phyloP scores from a whole-genome alignment of 2,888 invertebrate genomes.

The Adelognathus sp. region DNA sequence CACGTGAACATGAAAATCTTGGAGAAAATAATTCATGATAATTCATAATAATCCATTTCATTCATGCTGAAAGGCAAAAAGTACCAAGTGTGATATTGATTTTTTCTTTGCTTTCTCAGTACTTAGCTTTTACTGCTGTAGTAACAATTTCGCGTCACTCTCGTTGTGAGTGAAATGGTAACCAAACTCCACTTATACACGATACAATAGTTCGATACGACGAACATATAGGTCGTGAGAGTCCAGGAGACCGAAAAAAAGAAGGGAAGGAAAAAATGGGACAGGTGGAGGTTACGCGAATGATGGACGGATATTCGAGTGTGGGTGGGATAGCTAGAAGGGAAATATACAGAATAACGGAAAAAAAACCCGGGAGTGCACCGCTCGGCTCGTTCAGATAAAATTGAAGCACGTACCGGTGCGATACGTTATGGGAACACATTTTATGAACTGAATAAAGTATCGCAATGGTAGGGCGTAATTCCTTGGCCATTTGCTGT shows the following conservation, averaged over 20 bases:
- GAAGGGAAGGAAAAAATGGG: background rate
- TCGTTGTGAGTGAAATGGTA: too few species aligned
- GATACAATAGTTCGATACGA: conserved; percentile 12
- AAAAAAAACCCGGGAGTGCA: conserved; percentile 18
- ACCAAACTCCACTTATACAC: background rate
- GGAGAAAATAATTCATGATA: too few species aligned
- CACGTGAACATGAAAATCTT: too few species aligned
- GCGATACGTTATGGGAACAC: conserved; percentile 74
- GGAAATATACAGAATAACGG: conserved; percentile 22
- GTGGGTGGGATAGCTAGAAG: background rate
- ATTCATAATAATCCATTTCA: too few species aligned
- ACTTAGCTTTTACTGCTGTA: too few species aligned
- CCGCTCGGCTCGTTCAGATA: conserved; percentile 64
- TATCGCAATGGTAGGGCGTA: conserved; percentile 70
- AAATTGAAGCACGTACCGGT: conserved; percentile 75
- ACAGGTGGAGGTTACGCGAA: conserved; percentile 33
- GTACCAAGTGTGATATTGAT: too few species aligned
- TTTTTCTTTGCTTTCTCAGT: too few species aligned
- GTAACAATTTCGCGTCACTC: too few species aligned
- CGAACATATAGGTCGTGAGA: background rate
- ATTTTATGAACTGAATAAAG: conserved; percentile 78
- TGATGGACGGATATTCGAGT: background rate
- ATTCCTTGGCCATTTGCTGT: conserved; percentile 71
- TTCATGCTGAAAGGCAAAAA: too few species aligned
- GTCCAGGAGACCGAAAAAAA: conserved; percentile 17